A percentile compares a stretch with the other conserved stretches of the same genome.
Evolutionary conservation across 2,888 invertebrate genomes (phyloP).

Genomic region (Catotricha subobsoleta): DNA sequence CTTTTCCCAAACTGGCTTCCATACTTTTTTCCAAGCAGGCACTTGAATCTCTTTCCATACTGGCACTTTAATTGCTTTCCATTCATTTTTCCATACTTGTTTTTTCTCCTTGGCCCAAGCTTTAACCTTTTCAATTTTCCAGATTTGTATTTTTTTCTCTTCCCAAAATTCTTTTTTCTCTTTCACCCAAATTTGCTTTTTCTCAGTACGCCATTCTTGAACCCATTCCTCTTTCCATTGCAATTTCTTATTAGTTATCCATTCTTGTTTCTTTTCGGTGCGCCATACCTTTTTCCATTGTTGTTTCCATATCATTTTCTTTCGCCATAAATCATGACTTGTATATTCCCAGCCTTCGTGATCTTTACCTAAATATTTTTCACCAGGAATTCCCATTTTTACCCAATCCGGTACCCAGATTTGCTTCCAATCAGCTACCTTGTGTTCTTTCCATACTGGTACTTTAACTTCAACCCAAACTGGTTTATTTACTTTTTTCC

Average conservation of each 20-base stretch:
- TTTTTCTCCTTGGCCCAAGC: slow-evolving; percentile 39
- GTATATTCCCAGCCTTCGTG: slow-evolving; percentile 48
- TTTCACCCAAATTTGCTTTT: slow-evolving; percentile 46
- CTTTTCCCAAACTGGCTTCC: slow-evolving; percentile 57
- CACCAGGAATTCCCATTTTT: slow-evolving; percentile 36
- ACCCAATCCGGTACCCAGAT: slow-evolving; percentile 29
- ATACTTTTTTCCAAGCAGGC: slow-evolving; percentile 56
- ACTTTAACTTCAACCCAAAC: slow-evolving; percentile 47
- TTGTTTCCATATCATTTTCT: slow-evolving; percentile 52
- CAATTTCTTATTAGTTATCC: slow-evolving; percentile 42
- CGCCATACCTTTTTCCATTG: slow-evolving; percentile 45
- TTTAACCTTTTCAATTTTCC: slow-evolving; percentile 49
- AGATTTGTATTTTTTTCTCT: slow-evolving; percentile 49
- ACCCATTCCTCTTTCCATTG: slow-evolving; percentile 46
- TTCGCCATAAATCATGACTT: slow-evolving; percentile 48
- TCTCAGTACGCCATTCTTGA: slow-evolving; percentile 49
- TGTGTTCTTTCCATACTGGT: slow-evolving; percentile 39
- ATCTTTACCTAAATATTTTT: slow-evolving; percentile 43
- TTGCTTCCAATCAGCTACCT: slow-evolving; percentile 35
- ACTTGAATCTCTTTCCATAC: slow-evolving; percentile 53
- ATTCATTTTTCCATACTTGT: slow-evolving; percentile 30
- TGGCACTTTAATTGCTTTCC: slow-evolving; percentile 39
- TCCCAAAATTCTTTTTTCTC: slow-evolving; percentile 50
- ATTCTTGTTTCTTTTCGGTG: slow-evolving; percentile 38
- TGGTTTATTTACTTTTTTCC: slow-evolving; percentile 37